These are phyloP conservation scores for Aptenodytes forsteri DNA, from an alignment of 2,113 vertebrate genomes.

Conservation along the genomic window DNA sequence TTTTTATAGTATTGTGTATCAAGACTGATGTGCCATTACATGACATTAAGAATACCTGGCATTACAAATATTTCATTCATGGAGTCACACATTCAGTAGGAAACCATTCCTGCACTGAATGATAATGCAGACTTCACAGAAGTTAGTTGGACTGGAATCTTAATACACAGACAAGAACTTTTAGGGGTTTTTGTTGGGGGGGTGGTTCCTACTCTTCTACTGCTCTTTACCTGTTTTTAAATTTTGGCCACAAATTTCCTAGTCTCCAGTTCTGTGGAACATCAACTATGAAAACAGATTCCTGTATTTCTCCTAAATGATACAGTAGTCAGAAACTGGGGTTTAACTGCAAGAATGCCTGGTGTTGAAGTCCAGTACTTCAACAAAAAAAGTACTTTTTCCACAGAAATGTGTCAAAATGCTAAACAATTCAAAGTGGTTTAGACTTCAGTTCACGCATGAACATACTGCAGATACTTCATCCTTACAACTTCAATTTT, in stretches of 20 bases:
- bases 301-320: not conserved
- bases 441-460: not conserved
- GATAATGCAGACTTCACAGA: not conserved
- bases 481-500: not conserved
- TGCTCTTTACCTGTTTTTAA: not conserved
- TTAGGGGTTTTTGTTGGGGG: fast-evolving
- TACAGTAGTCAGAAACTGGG: not conserved
- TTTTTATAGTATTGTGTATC: not conserved
- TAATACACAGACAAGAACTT: not conserved
- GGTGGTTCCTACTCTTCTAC: not conserved
- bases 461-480: not conserved
- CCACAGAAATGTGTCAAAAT: not conserved
- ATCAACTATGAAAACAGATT: not conserved
- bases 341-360: not conserved
- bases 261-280: not conserved
- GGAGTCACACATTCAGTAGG: not conserved
- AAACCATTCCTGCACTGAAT: not conserved
- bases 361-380: not conserved
- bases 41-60: not conserved
- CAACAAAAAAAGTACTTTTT: not conserved
- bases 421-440: not conserved
- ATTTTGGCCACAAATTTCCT: not conserved
- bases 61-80: not conserved
- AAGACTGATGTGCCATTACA: not conserved
- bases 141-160: not conserved